Evolutionary conservation across 2,113 vertebrate genomes (phyloP).

Genomic region (Anguilla rostrata): DNA sequence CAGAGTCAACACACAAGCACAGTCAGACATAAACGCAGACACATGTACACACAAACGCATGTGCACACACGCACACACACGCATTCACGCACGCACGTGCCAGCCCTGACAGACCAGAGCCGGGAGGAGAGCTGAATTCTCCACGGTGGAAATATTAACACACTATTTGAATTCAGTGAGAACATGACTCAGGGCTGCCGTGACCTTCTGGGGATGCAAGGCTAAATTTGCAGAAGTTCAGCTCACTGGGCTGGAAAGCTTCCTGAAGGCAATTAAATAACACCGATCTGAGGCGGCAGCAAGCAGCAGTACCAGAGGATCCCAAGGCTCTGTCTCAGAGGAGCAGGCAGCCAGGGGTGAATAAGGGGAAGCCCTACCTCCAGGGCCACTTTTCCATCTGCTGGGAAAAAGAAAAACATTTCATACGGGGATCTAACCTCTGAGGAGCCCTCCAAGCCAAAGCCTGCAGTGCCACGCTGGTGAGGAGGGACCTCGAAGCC

Average conservation of each 20-base stretch:
- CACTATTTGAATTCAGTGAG: conserved; percentile 16
- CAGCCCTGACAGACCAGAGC: neutral
- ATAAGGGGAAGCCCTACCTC: neutral
- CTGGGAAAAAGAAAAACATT: neutral
- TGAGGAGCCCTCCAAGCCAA: conserved; percentile 10
- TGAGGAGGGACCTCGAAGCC: neutral
- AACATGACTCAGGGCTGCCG: conserved; percentile 33
- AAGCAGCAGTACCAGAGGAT: conserved; percentile 6
- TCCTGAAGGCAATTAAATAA: conserved; percentile 14
- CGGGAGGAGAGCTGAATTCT: neutral
- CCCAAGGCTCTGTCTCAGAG: conserved; percentile 14
- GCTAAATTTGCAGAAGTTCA: conserved; percentile 4
- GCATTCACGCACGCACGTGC: neutral
- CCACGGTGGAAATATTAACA: neutral
- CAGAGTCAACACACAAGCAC: neutral
- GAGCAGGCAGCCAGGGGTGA: neutral
- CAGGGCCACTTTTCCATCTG: neutral
- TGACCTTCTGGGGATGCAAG: conserved; percentile 2
- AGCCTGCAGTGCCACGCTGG: neutral
- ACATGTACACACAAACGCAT: neutral
- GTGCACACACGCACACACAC: neutral
- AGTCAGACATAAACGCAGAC: neutral
- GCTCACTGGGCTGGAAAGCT: conserved; percentile 10
- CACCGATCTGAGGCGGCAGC: conserved; percentile 5
- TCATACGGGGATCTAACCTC: neutral